Evolutionary conservation across 2,888 invertebrate species (phyloP), one percentile per base, ranked within the genome.

Genomic region (Neuroscelio doddi): DNA sequence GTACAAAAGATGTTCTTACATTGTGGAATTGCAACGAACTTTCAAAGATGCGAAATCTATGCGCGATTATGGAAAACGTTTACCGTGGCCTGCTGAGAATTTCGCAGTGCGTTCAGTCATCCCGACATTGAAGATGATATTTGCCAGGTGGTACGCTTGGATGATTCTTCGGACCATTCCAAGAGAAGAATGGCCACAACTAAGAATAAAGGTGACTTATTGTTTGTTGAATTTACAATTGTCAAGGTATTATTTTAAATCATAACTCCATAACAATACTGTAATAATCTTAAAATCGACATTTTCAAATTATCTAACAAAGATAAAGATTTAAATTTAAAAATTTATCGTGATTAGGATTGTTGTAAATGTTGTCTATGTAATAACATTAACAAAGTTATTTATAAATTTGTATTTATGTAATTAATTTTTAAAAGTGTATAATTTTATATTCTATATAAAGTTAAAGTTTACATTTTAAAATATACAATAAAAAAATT

Each of bases 101-200:
- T 88, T 90, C 15, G 89, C 92, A 0, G 88, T 93, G 0, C 86
- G 89, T 39, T 83, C 87, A 10, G 90, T 90, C 1, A 88, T 91
- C 9, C 86, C 89, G 1, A 82, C 89, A 14, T 85, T 93, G 62
- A 88, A 87, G 51, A 86, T 86, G 44, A 89, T 92, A 9, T 92
- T 89, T 78, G 88, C 91, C n/a, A 87, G 92, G 70, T 98, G 97
- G 97, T 87, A 96, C 56, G 97, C 96, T 0, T 91, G 88, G 85
- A 94, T 94, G 89, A 90, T 94, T 50, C 88, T 98, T n/a, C 87
- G 89, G 73, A 91, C 91, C 58, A 89, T 96, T 68, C 95, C 95
- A 1, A 86, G 89, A 56, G 88, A 89, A 26, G 95, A 97, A 79
- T 95, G 97, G 95, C 93, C 95, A 5, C 93, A 95, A 82, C 88